phyloP scores from a whole-genome alignment of 1,140 invertebrate genomes.

The Hermetia illucens region DNA sequence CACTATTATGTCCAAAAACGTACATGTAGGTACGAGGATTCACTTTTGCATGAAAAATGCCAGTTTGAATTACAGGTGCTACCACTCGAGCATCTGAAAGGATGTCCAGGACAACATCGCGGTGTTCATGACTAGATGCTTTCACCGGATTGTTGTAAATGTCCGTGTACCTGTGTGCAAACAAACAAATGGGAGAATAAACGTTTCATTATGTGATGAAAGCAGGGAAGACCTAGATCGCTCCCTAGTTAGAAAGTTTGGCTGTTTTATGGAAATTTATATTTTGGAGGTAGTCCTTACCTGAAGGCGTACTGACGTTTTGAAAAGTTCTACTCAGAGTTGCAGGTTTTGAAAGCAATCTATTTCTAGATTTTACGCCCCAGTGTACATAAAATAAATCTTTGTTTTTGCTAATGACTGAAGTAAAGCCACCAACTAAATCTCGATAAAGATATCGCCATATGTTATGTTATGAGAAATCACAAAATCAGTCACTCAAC shows the following conservation, averaged over 20 bases:
- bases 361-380: background rate
- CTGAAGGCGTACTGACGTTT: too few relatives aligned
- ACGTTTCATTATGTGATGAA: slow-evolving; percentile 5
- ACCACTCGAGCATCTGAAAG: slow-evolving; percentile 74
- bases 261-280: too few relatives aligned
- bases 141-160: slow-evolving; percentile 44
- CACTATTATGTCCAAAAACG: slow-evolving; percentile 70
- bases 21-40: slow-evolving; percentile 74
- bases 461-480: too few relatives aligned
- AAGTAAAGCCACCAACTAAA: too few relatives aligned
- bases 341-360: too few relatives aligned
- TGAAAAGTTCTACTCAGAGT: too few relatives aligned
- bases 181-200: slow-evolving; percentile 4
- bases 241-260: too few relatives aligned
- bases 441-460: too few relatives aligned
- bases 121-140: slow-evolving; percentile 45
- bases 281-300: too few relatives aligned
- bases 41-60: slow-evolving; percentile 55
- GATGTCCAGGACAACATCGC: slow-evolving; percentile 72
- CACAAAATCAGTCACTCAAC: too few relatives aligned
- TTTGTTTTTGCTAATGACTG: too few relatives aligned
- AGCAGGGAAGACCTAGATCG: slow-evolving; percentile 7
- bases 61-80: slow-evolving; percentile 55
- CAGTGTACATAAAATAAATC: too few relatives aligned
- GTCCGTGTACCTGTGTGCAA: slow-evolving; percentile 33